Conservation (phyloP, 2,113 vertebrate species). For the Pangasianodon gigas region DNA sequence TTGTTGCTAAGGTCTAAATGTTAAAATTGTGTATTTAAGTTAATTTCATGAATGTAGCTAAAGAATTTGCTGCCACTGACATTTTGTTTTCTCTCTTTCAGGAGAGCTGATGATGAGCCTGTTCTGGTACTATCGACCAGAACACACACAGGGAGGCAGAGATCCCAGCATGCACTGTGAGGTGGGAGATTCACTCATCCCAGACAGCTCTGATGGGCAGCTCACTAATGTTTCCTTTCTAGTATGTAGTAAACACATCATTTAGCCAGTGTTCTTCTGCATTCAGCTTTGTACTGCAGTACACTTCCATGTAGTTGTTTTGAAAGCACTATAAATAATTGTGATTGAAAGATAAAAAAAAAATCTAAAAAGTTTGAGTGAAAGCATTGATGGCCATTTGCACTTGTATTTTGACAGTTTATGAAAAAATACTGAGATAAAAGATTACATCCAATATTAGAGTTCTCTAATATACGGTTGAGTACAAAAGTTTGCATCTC, state of each 20-base stretch:
- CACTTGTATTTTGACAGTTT: background rate
- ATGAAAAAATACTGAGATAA: background rate
- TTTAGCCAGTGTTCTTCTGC: background rate
- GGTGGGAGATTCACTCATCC: constrained; percentile 75
- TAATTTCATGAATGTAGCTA: background rate
- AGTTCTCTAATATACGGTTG: background rate
- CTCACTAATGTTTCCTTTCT: background rate
- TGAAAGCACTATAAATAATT: background rate
- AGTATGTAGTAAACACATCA: background rate
- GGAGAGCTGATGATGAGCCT: constrained; percentile 99
- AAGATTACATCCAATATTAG: background rate
- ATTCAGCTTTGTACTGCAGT: background rate
- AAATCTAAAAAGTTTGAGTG: background rate
- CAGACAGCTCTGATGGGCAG: background rate
- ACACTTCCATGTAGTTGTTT: background rate
- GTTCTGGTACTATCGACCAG: constrained; percentile 98
- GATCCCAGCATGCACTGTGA: constrained; percentile 94
- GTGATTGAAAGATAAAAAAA: background rate
- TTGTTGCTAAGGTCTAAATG: constrained; percentile 21
- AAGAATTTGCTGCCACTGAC: background rate
- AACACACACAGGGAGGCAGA: constrained; percentile 97
- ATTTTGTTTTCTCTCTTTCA: constrained; percentile 58
- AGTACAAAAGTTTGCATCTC: background rate
- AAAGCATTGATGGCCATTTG: background rate
- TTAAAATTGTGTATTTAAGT: background rate